Conservation (phyloP, 2,888 invertebrate genomes). For the Stenurella melanura region DNA sequence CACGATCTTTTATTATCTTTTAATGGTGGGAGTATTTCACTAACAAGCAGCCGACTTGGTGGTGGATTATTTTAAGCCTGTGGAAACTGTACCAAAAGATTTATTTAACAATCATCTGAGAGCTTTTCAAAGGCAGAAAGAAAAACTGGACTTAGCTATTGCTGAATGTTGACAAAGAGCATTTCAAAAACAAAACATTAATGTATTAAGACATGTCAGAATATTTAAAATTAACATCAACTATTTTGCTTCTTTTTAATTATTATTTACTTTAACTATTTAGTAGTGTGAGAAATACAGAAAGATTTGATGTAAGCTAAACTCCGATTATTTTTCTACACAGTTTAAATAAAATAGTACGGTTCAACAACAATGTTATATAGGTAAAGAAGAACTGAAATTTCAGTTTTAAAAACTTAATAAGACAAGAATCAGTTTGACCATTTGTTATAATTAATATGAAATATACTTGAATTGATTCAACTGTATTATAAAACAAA, state of each 20-base stretch:
- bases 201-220: background rate
- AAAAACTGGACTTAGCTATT: background rate
- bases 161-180: background rate
- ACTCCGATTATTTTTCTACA: too few species aligned
- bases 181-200: background rate
- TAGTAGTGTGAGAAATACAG: background rate
- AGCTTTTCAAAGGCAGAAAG: background rate
- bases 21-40: slow-evolving; percentile 53
- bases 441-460: too few species aligned
- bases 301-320: background rate
- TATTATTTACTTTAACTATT: background rate
- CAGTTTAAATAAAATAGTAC: too few species aligned
- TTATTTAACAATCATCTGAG: slow-evolving; percentile 22
- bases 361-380: too few species aligned
- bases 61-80: slow-evolving; percentile 62
- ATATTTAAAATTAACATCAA: background rate
- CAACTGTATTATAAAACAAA: too few species aligned
- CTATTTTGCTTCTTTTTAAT: background rate
- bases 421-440: too few species aligned
- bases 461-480: too few species aligned
- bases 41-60: slow-evolving; percentile 62
- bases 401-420: too few species aligned
- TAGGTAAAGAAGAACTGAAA: too few species aligned
- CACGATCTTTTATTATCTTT: slow-evolving; percentile 48
- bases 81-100: slow-evolving; percentile 57